phyloP scores from a whole-genome alignment of 2,888 invertebrate genomes.

The Ochropacha duplaris region DNA sequence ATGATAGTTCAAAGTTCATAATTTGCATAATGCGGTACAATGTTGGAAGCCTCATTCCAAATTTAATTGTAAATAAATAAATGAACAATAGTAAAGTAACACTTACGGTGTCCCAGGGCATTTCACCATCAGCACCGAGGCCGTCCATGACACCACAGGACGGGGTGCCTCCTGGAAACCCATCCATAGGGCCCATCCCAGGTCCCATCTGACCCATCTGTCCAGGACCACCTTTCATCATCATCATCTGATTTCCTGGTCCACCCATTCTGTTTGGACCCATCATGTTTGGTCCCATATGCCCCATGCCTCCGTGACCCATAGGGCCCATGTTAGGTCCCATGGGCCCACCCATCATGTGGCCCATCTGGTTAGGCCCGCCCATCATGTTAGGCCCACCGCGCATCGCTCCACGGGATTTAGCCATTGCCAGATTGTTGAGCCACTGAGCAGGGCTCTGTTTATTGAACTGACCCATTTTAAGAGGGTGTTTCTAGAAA shows the following conservation, averaged over 20 bases:
- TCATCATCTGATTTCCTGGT: constrained; percentile 76
- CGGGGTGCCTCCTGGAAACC: constrained; percentile 83
- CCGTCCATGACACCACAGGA: constrained; percentile 84
- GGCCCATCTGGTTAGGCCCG: constrained; percentile 76
- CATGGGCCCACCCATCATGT: constrained; percentile 80
- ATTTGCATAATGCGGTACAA: no score
- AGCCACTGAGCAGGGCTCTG: constrained; percentile 92
- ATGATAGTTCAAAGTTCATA: no score
- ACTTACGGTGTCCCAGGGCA: constrained; percentile 83
- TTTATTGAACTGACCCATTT: constrained; percentile 93
- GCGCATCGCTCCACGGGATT: constrained; percentile 86
- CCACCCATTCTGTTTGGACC: constrained; percentile 76
- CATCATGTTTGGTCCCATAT: constrained; percentile 79
- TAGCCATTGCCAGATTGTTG: constrained; percentile 89
- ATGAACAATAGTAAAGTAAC: constrained; percentile 7
- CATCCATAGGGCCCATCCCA: constrained; percentile 78
- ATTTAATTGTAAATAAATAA: constrained; percentile 2
- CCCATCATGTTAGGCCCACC: constrained; percentile 80
- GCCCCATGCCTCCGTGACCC: constrained; percentile 74
- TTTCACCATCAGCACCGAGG: constrained; percentile 84
- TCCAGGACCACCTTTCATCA: constrained; percentile 76
- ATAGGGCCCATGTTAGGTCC: constrained; percentile 76
- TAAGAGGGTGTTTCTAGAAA: constrained; percentile 94
- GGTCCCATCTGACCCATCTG: constrained; percentile 77
- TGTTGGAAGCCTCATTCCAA: no score